Conservation (phyloP, 2,113 vertebrate species). For the Guaruba guarouba region DNA sequence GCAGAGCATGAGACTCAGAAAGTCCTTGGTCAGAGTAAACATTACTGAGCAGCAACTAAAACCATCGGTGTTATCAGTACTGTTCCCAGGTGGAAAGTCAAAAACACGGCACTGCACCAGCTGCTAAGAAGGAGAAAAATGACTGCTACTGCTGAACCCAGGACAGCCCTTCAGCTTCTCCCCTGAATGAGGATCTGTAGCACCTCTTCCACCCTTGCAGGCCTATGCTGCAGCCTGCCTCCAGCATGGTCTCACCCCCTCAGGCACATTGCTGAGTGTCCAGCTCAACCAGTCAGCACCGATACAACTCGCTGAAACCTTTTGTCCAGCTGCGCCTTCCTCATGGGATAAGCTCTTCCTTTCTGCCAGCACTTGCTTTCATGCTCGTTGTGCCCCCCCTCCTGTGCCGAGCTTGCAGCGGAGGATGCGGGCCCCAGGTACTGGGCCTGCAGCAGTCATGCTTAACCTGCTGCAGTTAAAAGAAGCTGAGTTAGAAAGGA, state of each 20-base stretch:
- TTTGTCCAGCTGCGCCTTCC: neutral
- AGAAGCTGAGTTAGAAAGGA: neutral
- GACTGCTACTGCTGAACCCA: too few relatives aligned
- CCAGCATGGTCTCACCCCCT: neutral
- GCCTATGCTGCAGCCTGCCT: neutral
- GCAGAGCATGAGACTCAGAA: too few relatives aligned
- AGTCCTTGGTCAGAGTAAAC: too few relatives aligned
- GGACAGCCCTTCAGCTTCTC: neutral
- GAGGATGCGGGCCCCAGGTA: rapidly evolving
- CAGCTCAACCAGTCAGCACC: neutral
- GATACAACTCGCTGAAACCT: neutral
- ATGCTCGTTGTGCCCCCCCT: rapidly evolving
- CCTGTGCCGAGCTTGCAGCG: rapidly evolving
- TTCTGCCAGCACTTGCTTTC: neutral
- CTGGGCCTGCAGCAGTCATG: neutral
- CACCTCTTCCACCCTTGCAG: neutral
- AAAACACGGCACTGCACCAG: too few relatives aligned
- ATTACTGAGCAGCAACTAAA: too few relatives aligned
- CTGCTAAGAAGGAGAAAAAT: too few relatives aligned
- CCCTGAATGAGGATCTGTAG: neutral
- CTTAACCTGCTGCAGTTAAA: neutral
- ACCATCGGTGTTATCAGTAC: too few relatives aligned
- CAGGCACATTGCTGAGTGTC: rapidly evolving
- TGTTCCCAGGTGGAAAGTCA: too few relatives aligned
- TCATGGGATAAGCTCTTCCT: neutral